Evolutionary conservation across 2,888 invertebrate species (phyloP).

Genomic region (Pristionchus mayeri): DNA sequence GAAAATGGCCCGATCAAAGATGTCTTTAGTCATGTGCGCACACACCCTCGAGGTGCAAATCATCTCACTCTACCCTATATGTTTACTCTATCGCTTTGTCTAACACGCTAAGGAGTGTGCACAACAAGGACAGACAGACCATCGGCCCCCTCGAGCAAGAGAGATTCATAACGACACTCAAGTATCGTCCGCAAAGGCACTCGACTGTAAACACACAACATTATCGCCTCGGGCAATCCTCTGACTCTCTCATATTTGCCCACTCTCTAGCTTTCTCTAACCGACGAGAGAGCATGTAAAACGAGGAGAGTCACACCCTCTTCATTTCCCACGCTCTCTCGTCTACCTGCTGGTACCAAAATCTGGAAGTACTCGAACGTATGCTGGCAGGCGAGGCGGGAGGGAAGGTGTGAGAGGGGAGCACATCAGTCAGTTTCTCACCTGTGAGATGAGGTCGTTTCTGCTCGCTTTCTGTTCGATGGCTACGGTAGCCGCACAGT

Average conservation of each 20-base stretch:
- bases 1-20: background rate
- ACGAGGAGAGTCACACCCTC: background rate
- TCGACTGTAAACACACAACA: conserved; percentile 18
- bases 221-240: too few relatives aligned
- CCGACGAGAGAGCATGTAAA: background rate
- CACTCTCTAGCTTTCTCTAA: background rate
- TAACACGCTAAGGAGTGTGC: too few relatives aligned
- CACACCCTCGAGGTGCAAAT: background rate
- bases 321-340: background rate
- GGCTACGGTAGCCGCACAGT: background rate
- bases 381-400: background rate
- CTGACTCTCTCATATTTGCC: background rate
- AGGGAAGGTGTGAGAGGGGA: background rate
- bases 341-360: background rate
- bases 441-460: background rate
- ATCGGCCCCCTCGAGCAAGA: too few relatives aligned
- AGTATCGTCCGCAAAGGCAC: background rate
- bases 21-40: background rate
- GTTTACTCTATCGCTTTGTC: too few relatives aligned
- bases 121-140: too few relatives aligned
- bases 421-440: background rate
- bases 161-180: too few relatives aligned
- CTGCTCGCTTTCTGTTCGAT: background rate
- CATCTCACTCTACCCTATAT: background rate
- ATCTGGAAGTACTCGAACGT: conserved; percentile 31